Percentiles rank a stretch among this genome's conserved stretches.
phyloP scores from a whole-genome alignment of 2,113 vertebrate species.

The Esox niger region DNA sequence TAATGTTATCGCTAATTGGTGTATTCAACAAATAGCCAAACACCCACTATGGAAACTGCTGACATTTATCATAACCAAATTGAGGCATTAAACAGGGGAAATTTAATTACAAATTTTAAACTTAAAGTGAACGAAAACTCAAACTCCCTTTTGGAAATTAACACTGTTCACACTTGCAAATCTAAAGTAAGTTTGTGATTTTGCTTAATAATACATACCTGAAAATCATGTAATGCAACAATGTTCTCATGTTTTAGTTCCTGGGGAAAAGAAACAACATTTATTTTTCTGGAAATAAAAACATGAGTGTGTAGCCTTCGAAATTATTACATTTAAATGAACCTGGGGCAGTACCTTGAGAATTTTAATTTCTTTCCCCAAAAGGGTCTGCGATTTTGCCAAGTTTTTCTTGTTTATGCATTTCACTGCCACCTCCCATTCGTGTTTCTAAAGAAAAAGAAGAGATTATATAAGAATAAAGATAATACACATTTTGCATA shows the following conservation, averaged over 20 bases:
- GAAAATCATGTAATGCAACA: slow-evolving; percentile 94
- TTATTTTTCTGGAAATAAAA: neutral
- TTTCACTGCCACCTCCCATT: slow-evolving; percentile 96
- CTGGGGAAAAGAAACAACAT: slow-evolving; percentile 65
- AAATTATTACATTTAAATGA: neutral
- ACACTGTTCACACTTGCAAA: no score
- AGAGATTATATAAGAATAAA: neutral
- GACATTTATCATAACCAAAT: no score
- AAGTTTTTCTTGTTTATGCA: slow-evolving; percentile 98
- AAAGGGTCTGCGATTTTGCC: slow-evolving; percentile 91
- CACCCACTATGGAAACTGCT: no score
- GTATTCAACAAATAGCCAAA: no score
- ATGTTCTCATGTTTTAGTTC: slow-evolving; percentile 98
- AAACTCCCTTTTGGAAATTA: no score
- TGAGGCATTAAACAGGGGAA: no score
- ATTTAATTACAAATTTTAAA: no score
- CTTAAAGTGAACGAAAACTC: no score
- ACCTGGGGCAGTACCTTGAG: slow-evolving; percentile 82
- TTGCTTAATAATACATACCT: slow-evolving; percentile 73
- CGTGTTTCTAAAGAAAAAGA: slow-evolving; percentile 80
- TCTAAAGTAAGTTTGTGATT: no score
- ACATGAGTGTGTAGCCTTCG: neutral
- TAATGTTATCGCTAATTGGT: no score
- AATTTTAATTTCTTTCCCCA: slow-evolving; percentile 98
- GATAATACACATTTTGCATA: neutral